These are phyloP conservation scores for Caenorhabditis sulstoni DNA, from an alignment of 2,888 invertebrate genomes.

Conservation along the genomic window DNA sequence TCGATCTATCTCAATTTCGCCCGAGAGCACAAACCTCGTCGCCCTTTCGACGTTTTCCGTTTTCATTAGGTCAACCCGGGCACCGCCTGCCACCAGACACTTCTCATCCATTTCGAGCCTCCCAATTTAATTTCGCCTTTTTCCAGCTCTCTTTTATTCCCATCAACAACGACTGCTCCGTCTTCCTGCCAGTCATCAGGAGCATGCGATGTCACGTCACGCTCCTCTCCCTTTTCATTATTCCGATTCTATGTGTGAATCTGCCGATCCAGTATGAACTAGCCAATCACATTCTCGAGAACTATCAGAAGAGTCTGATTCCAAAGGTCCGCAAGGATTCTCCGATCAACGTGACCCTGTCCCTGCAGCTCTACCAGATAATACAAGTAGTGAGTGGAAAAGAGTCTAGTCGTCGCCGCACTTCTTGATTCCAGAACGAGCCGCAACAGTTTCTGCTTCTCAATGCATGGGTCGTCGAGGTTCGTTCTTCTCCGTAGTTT, in stretches of 20 bases:
- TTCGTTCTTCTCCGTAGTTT: slow-evolving; percentile 28
- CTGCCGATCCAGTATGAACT: slow-evolving; percentile 57
- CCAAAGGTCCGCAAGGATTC: slow-evolving; percentile 43
- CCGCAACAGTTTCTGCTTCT: slow-evolving; percentile 64
- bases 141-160: slow-evolving; percentile 4
- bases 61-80: neutral
- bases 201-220: neutral
- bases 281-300: slow-evolving; percentile 50
- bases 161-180: neutral
- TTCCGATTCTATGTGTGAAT: slow-evolving; percentile 2
- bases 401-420: neutral
- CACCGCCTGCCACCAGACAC: too few species aligned
- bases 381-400: slow-evolving; percentile 64
- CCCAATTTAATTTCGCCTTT: neutral
- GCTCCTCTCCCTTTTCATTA: neutral
- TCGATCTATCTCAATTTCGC: slow-evolving; percentile 42
- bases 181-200: neutral
- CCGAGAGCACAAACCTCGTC: too few species aligned
- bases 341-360: slow-evolving; percentile 58
- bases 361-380: slow-evolving; percentile 63
- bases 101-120: too few species aligned
- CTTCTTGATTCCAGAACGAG: slow-evolving; percentile 53
- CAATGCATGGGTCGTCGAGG: slow-evolving; percentile 67
- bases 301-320: slow-evolving; percentile 57
- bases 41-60: too few species aligned